phyloP scores from a whole-genome alignment of 1,140 invertebrate genomes.

The Pseudachorutes palmiensis region DNA sequence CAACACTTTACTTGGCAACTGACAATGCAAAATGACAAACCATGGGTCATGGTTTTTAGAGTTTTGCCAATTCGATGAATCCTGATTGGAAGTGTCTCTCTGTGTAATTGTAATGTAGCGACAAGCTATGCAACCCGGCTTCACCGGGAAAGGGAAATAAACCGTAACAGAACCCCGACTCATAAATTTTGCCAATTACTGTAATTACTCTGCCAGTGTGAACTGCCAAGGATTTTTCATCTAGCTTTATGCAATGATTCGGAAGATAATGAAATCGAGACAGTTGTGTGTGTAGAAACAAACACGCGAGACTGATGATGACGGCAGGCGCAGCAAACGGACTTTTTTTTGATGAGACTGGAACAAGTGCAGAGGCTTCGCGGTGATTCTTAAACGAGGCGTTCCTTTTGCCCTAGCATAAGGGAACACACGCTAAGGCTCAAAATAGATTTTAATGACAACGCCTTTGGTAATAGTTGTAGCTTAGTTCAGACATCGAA shows the following conservation, averaged over 20 bases:
- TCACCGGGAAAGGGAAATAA: not conserved
- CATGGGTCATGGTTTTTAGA: too few relatives aligned
- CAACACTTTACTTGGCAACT: too few relatives aligned
- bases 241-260: not conserved
- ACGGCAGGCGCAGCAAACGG: too few relatives aligned
- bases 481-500: too few relatives aligned
- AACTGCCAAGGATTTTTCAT: not conserved
- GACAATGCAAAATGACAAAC: too few relatives aligned
- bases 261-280: not conserved
- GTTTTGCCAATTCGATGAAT: too few relatives aligned
- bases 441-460: conserved; percentile 10
- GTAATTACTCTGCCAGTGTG: conserved; percentile 8
- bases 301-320: not conserved
- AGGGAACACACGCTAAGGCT: not conserved
- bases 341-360: too few relatives aligned
- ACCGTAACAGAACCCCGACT: not conserved
- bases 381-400: conserved; percentile 3
- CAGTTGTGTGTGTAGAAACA: not conserved
- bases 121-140: not conserved
- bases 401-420: not conserved
- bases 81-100: not conserved
- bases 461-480: too few relatives aligned
- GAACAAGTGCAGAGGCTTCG: conserved; percentile 2
- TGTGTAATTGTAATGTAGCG: not conserved
- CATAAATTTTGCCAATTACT: conserved; percentile 11